Base-by-base conservation (phyloP, 2,888 invertebrate genomes). In the Tuta absoluta region DNA sequence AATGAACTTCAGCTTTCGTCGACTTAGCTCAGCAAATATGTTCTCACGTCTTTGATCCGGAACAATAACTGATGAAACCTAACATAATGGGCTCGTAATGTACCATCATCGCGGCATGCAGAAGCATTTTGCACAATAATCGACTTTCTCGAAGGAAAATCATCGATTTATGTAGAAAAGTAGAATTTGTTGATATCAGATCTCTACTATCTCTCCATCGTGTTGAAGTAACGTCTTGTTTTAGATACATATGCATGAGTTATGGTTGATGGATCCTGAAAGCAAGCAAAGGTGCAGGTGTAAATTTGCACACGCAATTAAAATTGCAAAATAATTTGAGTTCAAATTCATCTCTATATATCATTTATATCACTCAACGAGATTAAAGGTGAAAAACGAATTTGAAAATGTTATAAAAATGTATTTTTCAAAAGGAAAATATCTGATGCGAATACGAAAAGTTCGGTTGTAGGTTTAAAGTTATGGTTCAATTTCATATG, bases 21-120 rank as follows among this genome's bases (percentile, higher is more conserved):
- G 58, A 49, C 63, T 37, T 8, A 37, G 23, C 21, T 51, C 12
- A 21, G 24, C 38, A 58, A 33, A 49, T 49, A 61, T 49, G 23
- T 63, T 48, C 28, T 38, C 60, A 45, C 45, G 41, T 41, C 45
- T 23, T 60, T 60, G 76, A 76, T 73, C 49, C 66, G 70, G 68
- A 75, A 82, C 80, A 81, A 82, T 77, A 73, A 71, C 68, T 67
- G 67, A 72, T 72, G 72, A 71, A 74, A 71, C 68, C 65, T 65
- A 49, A 63, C 65, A 65, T 68, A 66, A 65, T 41, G 33, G 24
- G 19, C 28, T 33, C 12, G 28, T 61, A 61, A 61, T 58, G 67
- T 65, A 45, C 45, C 1, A 45, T 61, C 67, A 63, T 49, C 49
- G 49, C 49, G 33, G 45, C 49, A 61, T 49, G 45, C 10, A 56